Conservation (phyloP, 2,888 invertebrate genomes). For the Troglohyphantes excavatus region DNA sequence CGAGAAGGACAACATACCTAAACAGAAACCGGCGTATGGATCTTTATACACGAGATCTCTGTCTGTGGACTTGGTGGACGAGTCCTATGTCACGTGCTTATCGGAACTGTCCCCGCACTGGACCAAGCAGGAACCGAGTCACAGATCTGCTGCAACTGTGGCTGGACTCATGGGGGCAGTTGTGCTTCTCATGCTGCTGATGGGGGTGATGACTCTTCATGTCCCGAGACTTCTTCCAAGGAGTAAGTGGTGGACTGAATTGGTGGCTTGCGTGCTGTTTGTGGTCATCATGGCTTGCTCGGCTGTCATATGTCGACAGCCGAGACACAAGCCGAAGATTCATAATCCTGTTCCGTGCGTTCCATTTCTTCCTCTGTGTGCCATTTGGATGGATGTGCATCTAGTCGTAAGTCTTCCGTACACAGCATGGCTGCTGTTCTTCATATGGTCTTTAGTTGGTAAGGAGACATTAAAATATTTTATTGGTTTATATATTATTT, state of each 20-base stretch:
- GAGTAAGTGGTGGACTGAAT: constrained; percentile 77
- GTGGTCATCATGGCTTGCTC: constrained; percentile 57
- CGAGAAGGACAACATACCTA: constrained; percentile 21
- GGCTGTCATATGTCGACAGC: constrained; percentile 74
- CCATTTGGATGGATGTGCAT: constrained; percentile 80
- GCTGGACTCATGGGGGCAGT: constrained; percentile 67
- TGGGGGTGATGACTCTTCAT: constrained; percentile 77
- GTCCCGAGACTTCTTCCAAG: constrained; percentile 66
- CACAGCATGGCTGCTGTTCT: constrained; percentile 78
- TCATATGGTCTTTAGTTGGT: constrained; percentile 80
- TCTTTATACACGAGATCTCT: constrained; percentile 48
- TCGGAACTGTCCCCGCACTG: constrained; percentile 76
- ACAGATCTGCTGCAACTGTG: constrained; percentile 65
- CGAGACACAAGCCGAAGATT: constrained; percentile 68
- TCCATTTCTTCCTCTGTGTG: constrained; percentile 79
- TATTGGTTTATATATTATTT: too few species aligned
- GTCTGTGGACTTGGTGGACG: constrained; percentile 73
- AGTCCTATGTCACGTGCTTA: constrained; percentile 66
- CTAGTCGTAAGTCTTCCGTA: constrained; percentile 78
- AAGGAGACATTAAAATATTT: too few species aligned
- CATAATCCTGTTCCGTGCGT: constrained; percentile 79
- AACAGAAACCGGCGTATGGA: constrained; percentile 48
- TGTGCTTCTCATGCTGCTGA: constrained; percentile 76
- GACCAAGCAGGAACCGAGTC: constrained; percentile 70
- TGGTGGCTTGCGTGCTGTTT: constrained; percentile 65